Base-by-base conservation (phyloP, 2,797 vertebrate species). In the Macroramphosus scolopax region DNA sequence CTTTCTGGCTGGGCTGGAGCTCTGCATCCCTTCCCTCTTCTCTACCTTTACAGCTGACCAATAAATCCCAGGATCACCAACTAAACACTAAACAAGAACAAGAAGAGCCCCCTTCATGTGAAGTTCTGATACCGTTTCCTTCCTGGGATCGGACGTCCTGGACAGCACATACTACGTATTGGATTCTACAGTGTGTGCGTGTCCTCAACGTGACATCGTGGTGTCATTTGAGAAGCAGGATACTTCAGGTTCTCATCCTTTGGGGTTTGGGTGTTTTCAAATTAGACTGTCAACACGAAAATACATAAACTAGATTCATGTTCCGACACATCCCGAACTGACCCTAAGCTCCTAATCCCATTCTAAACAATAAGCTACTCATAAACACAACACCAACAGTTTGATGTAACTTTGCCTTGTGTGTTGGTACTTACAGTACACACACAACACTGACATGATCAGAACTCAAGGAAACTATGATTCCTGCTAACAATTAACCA, bases 181-280 rank as follows among this genome's bases (percentile, higher is more conserved):
- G 54, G 75, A 86, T 68, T 77, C 9, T 38, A 29, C 42, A 13
- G 22, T 48, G 44, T 70, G 57, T 34, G 51, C n/a, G n/a, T 61
- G 25, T 60, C 32, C 44, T 56, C 55, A 14, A 61, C 32, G 35
- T 57, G 61, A 44, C 63, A 30, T 20, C 46, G 53, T 56, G 39
- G 59, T 62, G 55, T 65, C 45, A 43, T 71, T 56, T 51, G 41
- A 68, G 44, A 55, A 72, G 61, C 59, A 66, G 63, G 63, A 72
- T 58, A 75, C 66, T 75, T 84, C 69, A 80, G 72, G 68, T 83
- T 80, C 44, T 74, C 44, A 49, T 60, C 58, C 73, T 51, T 35
- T 4, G 31, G 37, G 34, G 46, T 48, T 68, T 64, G 25, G 50
- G 42, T 59, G 68, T 67, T 76, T 77, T 30, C 33, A 67, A 68